Conservation (phyloP, 2,888 invertebrate species). For the Apamea epomidion region DNA sequence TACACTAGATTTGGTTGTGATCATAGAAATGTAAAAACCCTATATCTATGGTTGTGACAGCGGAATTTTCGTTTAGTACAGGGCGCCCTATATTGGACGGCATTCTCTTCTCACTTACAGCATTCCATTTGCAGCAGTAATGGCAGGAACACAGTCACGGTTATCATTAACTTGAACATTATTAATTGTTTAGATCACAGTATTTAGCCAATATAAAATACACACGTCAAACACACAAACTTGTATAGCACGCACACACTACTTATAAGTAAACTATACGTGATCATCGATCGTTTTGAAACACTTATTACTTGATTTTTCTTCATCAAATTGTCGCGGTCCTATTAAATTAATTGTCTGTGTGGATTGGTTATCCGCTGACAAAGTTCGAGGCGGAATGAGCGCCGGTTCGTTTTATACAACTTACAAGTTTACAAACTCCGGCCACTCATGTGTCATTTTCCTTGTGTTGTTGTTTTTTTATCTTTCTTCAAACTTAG, state of each 20-base stretch:
- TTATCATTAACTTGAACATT: slow-evolving; percentile 66
- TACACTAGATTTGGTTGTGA: background rate
- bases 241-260: slow-evolving; percentile 23
- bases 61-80: background rate
- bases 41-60: background rate
- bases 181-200: slow-evolving; percentile 61
- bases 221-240: slow-evolving; percentile 33
- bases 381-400: slow-evolving; percentile 53
- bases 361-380: slow-evolving; percentile 50
- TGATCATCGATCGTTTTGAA: slow-evolving; percentile 21
- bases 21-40: no score
- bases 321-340: slow-evolving; percentile 16
- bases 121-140: slow-evolving; percentile 65
- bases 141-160: slow-evolving; percentile 64
- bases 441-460: slow-evolving; percentile 55
- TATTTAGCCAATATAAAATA: slow-evolving; percentile 33
- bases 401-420: slow-evolving; percentile 58
- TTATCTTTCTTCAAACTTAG: slow-evolving; percentile 56
- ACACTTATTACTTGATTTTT: slow-evolving; percentile 21
- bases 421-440: slow-evolving; percentile 51
- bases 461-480: slow-evolving; percentile 66
- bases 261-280: slow-evolving; percentile 28
- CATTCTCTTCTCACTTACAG: slow-evolving; percentile 69
- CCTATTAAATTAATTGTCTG: slow-evolving; percentile 45
- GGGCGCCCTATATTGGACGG: background rate